Evolutionary conservation across 2,888 invertebrate genomes (phyloP).

Genomic region (Drosophila cyrtoloma): DNA sequence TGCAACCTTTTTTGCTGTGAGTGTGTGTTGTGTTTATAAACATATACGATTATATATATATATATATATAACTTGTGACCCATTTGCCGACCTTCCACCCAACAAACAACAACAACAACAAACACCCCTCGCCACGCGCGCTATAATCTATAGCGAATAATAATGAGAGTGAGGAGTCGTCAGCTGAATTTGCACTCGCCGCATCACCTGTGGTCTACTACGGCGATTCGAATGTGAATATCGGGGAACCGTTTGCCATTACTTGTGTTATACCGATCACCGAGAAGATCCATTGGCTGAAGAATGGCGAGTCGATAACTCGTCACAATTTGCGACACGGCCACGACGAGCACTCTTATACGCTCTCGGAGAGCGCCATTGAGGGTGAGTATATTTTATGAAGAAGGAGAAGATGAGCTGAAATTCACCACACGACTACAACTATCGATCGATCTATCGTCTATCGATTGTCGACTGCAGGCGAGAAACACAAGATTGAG

Average conservation of each 20-base stretch:
- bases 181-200: slow-evolving; percentile 72
- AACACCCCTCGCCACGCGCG: not conserved
- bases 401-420: not conserved
- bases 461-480: slow-evolving; percentile 55
- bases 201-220: slow-evolving; percentile 81
- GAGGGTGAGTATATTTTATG: slow-evolving; percentile 82
- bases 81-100: slow-evolving; percentile 10
- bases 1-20: slow-evolving; percentile 39
- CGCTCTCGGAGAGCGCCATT: slow-evolving; percentile 81
- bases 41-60: slow-evolving; percentile 14
- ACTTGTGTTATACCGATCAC: slow-evolving; percentile 84
- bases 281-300: slow-evolving; percentile 84
- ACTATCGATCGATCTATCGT: not conserved
- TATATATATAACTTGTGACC: slow-evolving; percentile 46
- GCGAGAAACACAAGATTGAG: slow-evolving; percentile 85
- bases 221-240: slow-evolving; percentile 84
- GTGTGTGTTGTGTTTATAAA: slow-evolving; percentile 27
- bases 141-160: slow-evolving; percentile 23
- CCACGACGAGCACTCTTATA: slow-evolving; percentile 84
- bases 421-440: slow-evolving; percentile 13
- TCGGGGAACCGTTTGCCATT: slow-evolving; percentile 84
- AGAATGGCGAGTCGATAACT: slow-evolving; percentile 84
- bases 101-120: not conserved
- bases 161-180: slow-evolving; percentile 74
- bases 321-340: slow-evolving; percentile 85